A percentile compares a stretch with the other conserved stretches of the same genome.
phyloP scores from a whole-genome alignment of 92 coral and sea anemone genomes.

The Metridium senile region DNA sequence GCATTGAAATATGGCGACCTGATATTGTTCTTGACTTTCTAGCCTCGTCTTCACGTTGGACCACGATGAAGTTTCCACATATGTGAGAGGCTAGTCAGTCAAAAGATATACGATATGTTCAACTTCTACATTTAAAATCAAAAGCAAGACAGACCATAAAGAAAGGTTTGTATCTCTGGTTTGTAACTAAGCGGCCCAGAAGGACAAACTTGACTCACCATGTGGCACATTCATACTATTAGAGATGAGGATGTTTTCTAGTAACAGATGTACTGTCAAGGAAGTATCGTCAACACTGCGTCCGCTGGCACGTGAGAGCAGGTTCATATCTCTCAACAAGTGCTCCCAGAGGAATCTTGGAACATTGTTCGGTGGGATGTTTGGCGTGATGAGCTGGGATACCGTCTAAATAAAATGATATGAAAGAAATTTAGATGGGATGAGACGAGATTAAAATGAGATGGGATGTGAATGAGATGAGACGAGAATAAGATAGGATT shows the following conservation, averaged over 20 bases:
- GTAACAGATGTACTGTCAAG: slow-evolving; percentile 46
- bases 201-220: not conserved
- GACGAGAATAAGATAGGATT: too few species aligned
- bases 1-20: too few species aligned
- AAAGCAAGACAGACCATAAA: too few species aligned
- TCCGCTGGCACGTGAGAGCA: slow-evolving; percentile 66
- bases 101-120: too few species aligned
- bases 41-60: too few species aligned
- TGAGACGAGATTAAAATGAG: too few species aligned
- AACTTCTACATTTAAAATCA: too few species aligned
- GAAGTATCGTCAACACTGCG: slow-evolving; percentile 72
- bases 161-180: too few species aligned
- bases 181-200: not conserved
- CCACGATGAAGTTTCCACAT: too few species aligned
- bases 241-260: not conserved
- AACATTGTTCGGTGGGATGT: slow-evolving; percentile 22
- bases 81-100: too few species aligned
- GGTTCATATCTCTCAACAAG: slow-evolving; percentile 54
- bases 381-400: slow-evolving; percentile 50
- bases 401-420: slow-evolving; percentile 32
- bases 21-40: too few species aligned
- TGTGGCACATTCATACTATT: not conserved
- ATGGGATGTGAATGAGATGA: too few species aligned
- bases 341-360: slow-evolving; percentile 60
- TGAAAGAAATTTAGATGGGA: not conserved